These are phyloP conservation scores for Astatotilapia flaviijosephi DNA, from an alignment of 2,113 vertebrate species.

Conservation along the genomic window DNA sequence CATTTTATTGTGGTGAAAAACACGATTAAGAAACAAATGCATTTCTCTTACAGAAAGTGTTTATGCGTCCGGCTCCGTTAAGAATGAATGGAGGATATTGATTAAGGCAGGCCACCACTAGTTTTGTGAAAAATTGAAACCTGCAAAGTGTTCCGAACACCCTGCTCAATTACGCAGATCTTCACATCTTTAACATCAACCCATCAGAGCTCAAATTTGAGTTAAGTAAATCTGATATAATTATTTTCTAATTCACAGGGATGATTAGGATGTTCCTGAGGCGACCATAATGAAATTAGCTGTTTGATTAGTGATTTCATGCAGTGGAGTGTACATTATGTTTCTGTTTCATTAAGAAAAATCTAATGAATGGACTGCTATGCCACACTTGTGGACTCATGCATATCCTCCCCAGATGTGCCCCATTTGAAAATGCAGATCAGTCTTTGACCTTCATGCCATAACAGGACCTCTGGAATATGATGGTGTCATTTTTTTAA, in stretches of 20 bases:
- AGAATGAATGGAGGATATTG: background rate
- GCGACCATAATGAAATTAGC: constrained; percentile 45
- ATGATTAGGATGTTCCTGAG: constrained; percentile 43
- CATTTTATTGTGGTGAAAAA: background rate
- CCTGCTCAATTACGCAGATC: background rate
- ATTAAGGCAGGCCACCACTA: background rate
- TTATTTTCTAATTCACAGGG: constrained; percentile 28
- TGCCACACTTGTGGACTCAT: background rate
- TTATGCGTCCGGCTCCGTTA: background rate
- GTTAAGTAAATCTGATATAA: constrained; percentile 12
- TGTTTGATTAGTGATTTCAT: constrained; percentile 44
- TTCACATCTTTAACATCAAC: background rate
- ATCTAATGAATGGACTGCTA: constrained; percentile 1
- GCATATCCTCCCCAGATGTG: background rate
- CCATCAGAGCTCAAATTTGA: background rate
- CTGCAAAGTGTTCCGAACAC: background rate
- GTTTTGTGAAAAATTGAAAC: background rate
- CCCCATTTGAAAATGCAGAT: constrained; percentile 2
- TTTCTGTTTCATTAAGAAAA: constrained; percentile 26
- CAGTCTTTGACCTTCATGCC: background rate
- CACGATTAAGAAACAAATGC: background rate
- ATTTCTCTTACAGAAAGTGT: background rate
- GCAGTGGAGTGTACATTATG: background rate
- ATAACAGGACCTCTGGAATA: background rate
- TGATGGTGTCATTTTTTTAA: background rate